Evolutionary conservation across 2,888 invertebrate species (phyloP).

Genomic region (Athetis lepigone): DNA sequence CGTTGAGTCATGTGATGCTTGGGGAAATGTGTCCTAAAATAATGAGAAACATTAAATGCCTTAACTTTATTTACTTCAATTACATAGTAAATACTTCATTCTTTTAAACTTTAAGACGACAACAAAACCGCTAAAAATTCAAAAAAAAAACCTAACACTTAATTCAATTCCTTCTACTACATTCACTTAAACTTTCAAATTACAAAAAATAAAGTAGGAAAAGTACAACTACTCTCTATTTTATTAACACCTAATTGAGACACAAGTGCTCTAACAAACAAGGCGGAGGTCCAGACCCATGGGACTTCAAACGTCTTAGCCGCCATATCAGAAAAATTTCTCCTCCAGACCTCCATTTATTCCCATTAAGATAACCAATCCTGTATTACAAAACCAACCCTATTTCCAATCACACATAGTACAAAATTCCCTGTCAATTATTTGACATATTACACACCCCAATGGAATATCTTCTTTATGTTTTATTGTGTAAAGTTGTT

Average conservation of each 20-base stretch:
- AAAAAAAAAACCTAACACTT: no score
- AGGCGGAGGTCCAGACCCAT: conserved; percentile 37
- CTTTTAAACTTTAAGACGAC: no score
- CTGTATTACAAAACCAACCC: conserved; percentile 61
- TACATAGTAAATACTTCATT: no score
- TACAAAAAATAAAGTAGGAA: conserved; percentile 43
- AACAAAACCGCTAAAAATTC: no score
- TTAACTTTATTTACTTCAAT: no score
- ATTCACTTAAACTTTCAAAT: conserved; percentile 10
- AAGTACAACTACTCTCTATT: conserved; percentile 25
- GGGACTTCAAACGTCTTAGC: conserved; percentile 55
- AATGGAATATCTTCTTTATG: conserved; percentile 58
- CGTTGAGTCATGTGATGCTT: no score
- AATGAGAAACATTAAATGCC: no score
- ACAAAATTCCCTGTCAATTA: conserved; percentile 65
- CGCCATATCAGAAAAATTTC: conserved; percentile 74
- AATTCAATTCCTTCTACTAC: background rate
- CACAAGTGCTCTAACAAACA: conserved; percentile 59
- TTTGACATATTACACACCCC: conserved; percentile 52
- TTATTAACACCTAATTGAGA: conserved; percentile 51
- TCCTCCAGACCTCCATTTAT: conserved; percentile 75
- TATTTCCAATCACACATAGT: conserved; percentile 66
- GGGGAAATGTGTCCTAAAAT: no score
- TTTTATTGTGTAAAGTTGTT: conserved; percentile 43
- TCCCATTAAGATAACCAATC: conserved; percentile 71